Conservation (phyloP, 2,113 vertebrate species). For the Ctenodactylus gundi region DNA sequence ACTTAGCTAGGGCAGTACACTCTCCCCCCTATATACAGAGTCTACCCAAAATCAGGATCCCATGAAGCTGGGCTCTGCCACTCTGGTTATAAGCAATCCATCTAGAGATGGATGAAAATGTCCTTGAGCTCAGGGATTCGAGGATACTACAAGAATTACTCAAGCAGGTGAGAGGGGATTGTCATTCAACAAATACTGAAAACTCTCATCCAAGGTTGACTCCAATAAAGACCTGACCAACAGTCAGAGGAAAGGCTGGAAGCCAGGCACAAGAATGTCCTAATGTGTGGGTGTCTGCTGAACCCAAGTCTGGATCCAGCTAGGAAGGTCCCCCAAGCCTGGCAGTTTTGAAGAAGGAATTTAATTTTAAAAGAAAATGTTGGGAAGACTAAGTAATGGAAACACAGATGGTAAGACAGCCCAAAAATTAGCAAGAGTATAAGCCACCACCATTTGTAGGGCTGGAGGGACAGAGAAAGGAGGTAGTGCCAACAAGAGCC, state of each 20-base stretch:
- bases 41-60: neutral
- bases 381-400: neutral
- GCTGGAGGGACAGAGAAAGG: neutral
- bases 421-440: neutral
- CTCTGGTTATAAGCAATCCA: neutral
- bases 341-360: neutral
- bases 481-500: neutral
- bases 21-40: neutral
- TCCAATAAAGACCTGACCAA: neutral
- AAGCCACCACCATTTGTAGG: neutral
- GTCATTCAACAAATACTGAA: neutral
- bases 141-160: neutral
- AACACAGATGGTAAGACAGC: neutral
- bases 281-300: no score
- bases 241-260: neutral
- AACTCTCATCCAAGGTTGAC: neutral
- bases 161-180: accelerated
- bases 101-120: neutral
- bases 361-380: neutral
- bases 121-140: neutral
- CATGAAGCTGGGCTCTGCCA: neutral
- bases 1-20: neutral
- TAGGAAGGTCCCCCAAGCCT: neutral
- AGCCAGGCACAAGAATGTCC: neutral
- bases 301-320: neutral